Evolutionary conservation across 2,888 invertebrate species (phyloP), one percentile per base, ranked within the genome.

Genomic region (Prosapia bicincta): DNA sequence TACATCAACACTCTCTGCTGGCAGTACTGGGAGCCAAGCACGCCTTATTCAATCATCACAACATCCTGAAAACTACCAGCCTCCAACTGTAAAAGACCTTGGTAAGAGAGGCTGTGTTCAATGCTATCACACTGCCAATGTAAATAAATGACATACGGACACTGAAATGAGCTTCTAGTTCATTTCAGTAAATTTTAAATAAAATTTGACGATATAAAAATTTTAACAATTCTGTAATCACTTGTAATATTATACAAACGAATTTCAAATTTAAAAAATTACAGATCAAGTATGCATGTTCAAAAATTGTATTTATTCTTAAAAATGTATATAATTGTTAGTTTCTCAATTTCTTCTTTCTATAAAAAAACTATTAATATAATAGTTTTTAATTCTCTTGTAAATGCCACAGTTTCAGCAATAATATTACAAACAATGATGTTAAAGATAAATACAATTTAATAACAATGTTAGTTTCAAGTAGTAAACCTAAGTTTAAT

Each of bases 1-100:
- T 83, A 96, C 96, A 82, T 96, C 96, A 83, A 97, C 97, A 79
- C 89, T 97, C 84, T 96, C 96, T 82, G 96, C 96, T 78, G 96
- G 96, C 84, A 96, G 96, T 86, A 96, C 96, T 72, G 94, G 96
- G 83, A 95, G 95, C 85, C 95, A 96, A 86, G 96, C 97, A 77
- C 91, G 95, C 83, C 90, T 97, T 83, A 95, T 97, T 84, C 96
- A 96, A 87, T 95, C 96, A 80, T 97, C 96, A 81, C 94, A 96
- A 86, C 95, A 96, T 83, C 97, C 97, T 77, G 92, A 95, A 83
- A 94, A 93, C 85, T 96, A 96, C 86, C 95, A 96, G 83, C 96
- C 96, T 77, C 91, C 93, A 81, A 91, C 92, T 85, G 91, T 93
- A 84, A 93, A 94, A 88, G 95, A 95, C 87, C 87, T 95, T 90